Percentiles rank a stretch among this genome's conserved stretches.
These are phyloP conservation scores for Mimumesa dahlbomi DNA, from an alignment of 2,888 invertebrate genomes.

Conservation along the genomic window DNA sequence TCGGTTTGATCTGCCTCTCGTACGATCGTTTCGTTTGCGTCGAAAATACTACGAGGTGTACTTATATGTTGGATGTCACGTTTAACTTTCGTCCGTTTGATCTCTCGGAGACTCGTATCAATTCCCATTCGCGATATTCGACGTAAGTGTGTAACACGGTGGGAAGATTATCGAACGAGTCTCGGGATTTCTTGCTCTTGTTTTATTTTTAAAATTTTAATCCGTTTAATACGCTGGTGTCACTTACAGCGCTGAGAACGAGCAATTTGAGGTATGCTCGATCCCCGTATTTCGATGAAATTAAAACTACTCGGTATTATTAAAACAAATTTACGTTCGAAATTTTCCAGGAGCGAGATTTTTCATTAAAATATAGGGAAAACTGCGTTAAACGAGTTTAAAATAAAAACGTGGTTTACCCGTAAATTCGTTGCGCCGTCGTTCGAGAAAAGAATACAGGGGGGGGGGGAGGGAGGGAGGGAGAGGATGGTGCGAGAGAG, in stretches of 20 bases:
- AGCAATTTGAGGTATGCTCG: not conserved
- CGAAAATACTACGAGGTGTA: no score
- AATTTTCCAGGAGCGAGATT: slow-evolving; percentile 13
- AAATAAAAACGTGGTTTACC: slow-evolving; percentile 10
- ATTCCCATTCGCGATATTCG: no score
- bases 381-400: slow-evolving; percentile 16
- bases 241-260: not conserved
- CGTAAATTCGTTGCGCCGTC: slow-evolving; percentile 11
- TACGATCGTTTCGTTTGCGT: no score
- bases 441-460: not conserved
- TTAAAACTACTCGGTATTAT: slow-evolving; percentile 15
- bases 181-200: no score
- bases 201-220: no score
- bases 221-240: not conserved
- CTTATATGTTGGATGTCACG: no score
- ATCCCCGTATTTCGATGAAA: slow-evolving; percentile 8
- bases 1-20: no score
- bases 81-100: no score
- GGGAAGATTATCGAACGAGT: no score
- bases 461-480: not conserved
- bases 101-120: no score
- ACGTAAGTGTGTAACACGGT: no score
- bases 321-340: slow-evolving; percentile 13
- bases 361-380: slow-evolving; percentile 10
- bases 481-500: not conserved